A percentile compares a stretch with the other conserved stretches of the same genome.
These are phyloP conservation scores for Scylla paramamosain DNA, from an alignment of 1,140 invertebrate genomes.

Conservation along the genomic window DNA sequence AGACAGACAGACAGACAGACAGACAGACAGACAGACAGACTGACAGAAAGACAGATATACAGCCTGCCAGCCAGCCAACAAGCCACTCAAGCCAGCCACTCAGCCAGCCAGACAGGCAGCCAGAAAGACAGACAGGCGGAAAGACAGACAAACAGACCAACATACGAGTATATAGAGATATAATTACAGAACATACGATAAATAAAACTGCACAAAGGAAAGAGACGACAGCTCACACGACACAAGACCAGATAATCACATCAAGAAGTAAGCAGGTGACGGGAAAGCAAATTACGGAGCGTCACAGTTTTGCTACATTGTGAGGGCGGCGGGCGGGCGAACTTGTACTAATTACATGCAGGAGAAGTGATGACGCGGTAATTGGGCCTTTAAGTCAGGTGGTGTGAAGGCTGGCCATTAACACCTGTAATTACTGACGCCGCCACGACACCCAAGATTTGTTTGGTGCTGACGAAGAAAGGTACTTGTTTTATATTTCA, in stretches of 20 bases:
- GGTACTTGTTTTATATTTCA: too few relatives aligned
- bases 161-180: neutral
- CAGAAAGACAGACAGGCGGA: too few relatives aligned
- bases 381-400: neutral
- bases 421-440: slow-evolving; percentile 6
- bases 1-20: neutral
- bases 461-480: too few relatives aligned
- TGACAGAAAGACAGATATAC: neutral
- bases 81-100: neutral
- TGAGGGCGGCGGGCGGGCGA: neutral
- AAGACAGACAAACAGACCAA: neutral
- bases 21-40: neutral
- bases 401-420: neutral
- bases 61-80: neutral
- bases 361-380: neutral
- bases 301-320: neutral
- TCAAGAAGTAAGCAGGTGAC: too few relatives aligned
- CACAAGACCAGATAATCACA: too few relatives aligned
- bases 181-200: too few relatives aligned
- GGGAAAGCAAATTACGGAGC: neutral
- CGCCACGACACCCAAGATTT: too few relatives aligned
- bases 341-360: neutral
- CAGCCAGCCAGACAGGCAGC: neutral
- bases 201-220: too few relatives aligned
- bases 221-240: too few relatives aligned